A percentile compares a stretch with the other conserved stretches of the same genome.
Evolutionary conservation across 2,888 invertebrate species (phyloP).

Genomic region (Eulithis testata): DNA sequence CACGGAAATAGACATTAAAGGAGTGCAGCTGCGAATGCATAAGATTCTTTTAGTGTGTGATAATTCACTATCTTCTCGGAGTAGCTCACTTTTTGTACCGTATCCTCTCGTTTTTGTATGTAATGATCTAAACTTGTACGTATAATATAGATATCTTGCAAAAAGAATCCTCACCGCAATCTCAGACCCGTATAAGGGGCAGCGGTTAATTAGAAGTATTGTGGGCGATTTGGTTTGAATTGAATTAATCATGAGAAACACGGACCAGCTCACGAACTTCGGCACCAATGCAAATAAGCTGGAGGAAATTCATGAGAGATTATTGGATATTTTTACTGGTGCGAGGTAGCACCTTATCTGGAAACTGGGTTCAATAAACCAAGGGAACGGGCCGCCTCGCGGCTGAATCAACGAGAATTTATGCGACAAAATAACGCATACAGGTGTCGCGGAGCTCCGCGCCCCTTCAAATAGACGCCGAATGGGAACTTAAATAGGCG

Average conservation of each 20-base stretch:
- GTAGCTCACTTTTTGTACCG: slow-evolving; percentile 50
- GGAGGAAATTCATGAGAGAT: slow-evolving; percentile 64
- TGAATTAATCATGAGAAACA: slow-evolving; percentile 77
- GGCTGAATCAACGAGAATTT: slow-evolving; percentile 76
- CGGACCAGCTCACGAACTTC: slow-evolving; percentile 66
- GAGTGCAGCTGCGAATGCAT: slow-evolving; percentile 64
- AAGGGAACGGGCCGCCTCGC: slow-evolving; percentile 62
- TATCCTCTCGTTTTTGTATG: slow-evolving; percentile 40
- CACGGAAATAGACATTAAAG: slow-evolving; percentile 78
- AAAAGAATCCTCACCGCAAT: slow-evolving; percentile 56
- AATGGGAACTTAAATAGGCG: slow-evolving; percentile 74
- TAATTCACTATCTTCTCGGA: slow-evolving; percentile 64
- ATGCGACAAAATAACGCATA: slow-evolving; percentile 81
- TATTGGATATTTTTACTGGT: slow-evolving; percentile 67
- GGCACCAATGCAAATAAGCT: slow-evolving; percentile 68
- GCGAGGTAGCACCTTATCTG: slow-evolving; percentile 69
- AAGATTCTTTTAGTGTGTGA: slow-evolving; percentile 79
- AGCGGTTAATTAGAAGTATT: slow-evolving; percentile 70
- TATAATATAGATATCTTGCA: slow-evolving; percentile 45
- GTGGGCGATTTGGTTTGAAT: slow-evolving; percentile 81
- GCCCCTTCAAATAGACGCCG: slow-evolving; percentile 74
- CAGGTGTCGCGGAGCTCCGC: slow-evolving; percentile 76
- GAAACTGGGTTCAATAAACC: slow-evolving; percentile 77
- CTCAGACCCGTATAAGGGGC: slow-evolving; percentile 63
- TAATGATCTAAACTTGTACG: slow-evolving; percentile 37